These are phyloP conservation scores for Anhinga anhinga DNA, from an alignment of 2,113 vertebrate species.

Conservation along the genomic window DNA sequence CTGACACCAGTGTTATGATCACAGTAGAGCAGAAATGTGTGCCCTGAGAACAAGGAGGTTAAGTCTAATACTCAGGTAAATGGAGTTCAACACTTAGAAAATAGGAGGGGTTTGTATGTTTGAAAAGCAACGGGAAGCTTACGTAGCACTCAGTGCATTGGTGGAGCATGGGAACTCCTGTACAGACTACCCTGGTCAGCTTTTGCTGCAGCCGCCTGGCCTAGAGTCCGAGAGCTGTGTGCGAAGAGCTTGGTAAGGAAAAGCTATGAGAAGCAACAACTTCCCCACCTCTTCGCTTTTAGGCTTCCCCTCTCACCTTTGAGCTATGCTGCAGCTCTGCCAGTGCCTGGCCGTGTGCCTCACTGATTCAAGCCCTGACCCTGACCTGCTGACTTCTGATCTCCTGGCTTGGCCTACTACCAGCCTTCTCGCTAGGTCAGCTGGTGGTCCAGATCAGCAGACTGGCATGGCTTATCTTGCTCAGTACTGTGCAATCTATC, in stretches of 20 bases:
- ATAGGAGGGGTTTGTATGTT: rapidly evolving
- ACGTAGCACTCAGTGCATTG: background rate
- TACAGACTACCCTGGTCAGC: background rate
- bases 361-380: background rate
- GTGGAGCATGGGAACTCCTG: background rate
- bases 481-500: background rate
- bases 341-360: background rate
- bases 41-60: background rate
- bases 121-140: background rate
- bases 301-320: background rate
- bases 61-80: background rate
- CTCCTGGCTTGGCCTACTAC: background rate
- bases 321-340: background rate
- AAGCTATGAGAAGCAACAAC: background rate
- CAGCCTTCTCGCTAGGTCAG: background rate
- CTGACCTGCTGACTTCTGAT: background rate
- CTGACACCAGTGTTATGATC: background rate
- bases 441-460: background rate
- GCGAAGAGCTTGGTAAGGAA: background rate
- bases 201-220: background rate
- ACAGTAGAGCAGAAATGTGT: background rate
- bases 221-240: background rate
- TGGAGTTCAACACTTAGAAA: background rate
- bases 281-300: background rate
- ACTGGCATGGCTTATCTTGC: background rate